Percentiles rank a stretch among this genome's conserved stretches.
Evolutionary conservation across 2,888 invertebrate genomes (phyloP).

Genomic region (Pristionchus arcanus): DNA sequence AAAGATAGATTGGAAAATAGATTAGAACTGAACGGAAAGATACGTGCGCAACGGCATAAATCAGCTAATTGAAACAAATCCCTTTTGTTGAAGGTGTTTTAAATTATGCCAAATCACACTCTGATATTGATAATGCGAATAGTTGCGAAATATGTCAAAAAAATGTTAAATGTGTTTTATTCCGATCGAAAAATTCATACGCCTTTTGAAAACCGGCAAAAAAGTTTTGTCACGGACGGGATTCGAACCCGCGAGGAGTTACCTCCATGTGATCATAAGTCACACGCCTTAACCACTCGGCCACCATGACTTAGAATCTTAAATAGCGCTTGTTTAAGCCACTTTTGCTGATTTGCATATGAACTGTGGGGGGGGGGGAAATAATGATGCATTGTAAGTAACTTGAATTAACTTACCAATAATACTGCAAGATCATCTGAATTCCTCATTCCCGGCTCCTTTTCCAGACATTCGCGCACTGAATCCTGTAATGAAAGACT

Average conservation of each 20-base stretch:
- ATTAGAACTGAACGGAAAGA: not conserved
- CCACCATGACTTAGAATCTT: constrained; percentile 7
- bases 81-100: not conserved
- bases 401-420: constrained; percentile 80
- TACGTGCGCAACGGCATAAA: not conserved
- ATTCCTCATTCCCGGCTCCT: constrained; percentile 94
- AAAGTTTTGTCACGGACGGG: constrained; percentile 36
- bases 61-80: not conserved
- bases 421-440: constrained; percentile 96
- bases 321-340: not conserved
- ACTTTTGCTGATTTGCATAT: not conserved
- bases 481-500: constrained; percentile 84
- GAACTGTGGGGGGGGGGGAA: not conserved
- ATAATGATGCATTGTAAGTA: not conserved
- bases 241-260: constrained; percentile 29
- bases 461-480: constrained; percentile 96
- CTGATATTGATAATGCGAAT: too few species aligned
- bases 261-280: constrained; percentile 43
- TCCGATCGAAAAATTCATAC: too few species aligned
- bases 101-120: too few species aligned
- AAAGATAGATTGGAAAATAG: not conserved
- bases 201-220: not conserved
- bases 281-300: constrained; percentile 45
- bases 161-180: too few species aligned
- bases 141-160: too few species aligned